A percentile compares a stretch with the other conserved stretches of the same genome.
Evolutionary conservation across 2,797 vertebrate genomes (phyloP).

Genomic region (Lutra lutra): DNA sequence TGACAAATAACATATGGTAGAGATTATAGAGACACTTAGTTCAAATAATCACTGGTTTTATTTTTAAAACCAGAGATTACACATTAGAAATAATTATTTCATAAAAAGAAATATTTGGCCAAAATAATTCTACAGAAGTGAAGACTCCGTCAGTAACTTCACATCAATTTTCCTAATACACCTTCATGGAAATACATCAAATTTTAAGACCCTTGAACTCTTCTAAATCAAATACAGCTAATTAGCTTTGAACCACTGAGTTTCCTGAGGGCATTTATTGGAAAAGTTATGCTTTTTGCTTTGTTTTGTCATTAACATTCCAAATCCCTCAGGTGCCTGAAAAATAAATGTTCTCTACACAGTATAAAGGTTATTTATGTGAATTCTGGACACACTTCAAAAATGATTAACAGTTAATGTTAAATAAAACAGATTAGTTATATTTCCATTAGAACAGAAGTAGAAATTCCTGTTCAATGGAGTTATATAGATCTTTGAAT

Average conservation of each 20-base stretch:
- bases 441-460: not conserved
- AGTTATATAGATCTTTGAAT: not conserved
- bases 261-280: not conserved
- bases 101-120: not conserved
- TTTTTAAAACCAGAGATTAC: not conserved
- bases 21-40: not conserved
- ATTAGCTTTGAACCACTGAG: not conserved
- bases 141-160: not conserved
- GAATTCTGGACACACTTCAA: not conserved
- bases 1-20: not conserved
- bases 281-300: not conserved
- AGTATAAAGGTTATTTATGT: not conserved
- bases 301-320: slow-evolving; percentile 7
- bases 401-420: not conserved
- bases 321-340: not conserved
- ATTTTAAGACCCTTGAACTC: not conserved
- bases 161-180: not conserved
- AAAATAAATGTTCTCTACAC: not conserved
- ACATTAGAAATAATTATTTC: not conserved
- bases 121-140: not conserved
- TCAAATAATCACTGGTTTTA: not conserved
- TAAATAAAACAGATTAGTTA: not conserved
- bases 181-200: not conserved
- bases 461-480: not conserved
- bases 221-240: not conserved